Conservation (phyloP, 2,888 invertebrate genomes). For the Caenorhabditis sp. region DNA sequence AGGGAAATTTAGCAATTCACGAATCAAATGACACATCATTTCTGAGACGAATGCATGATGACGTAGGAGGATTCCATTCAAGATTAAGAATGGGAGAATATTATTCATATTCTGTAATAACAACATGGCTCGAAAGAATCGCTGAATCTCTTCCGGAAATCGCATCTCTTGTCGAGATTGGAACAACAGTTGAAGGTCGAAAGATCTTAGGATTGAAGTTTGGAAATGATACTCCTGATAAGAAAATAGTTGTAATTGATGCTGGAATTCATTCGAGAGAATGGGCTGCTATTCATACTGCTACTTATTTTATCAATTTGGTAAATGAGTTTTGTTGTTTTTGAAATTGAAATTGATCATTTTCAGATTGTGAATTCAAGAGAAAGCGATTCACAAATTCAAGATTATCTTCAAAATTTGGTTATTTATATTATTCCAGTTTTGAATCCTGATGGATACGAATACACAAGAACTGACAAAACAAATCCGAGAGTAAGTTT, state of each 20-base stretch:
- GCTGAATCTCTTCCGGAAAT: conserved; percentile 54
- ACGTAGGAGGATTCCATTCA: conserved; percentile 39
- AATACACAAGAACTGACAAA: conserved; percentile 65
- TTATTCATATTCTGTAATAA: conserved; percentile 58
- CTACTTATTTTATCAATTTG: conserved; percentile 65
- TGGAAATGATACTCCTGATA: conserved; percentile 58
- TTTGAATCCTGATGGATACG: conserved; percentile 69
- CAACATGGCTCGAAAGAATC: conserved; percentile 60
- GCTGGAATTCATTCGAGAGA: conserved; percentile 68
- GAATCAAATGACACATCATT: conserved; percentile 13
- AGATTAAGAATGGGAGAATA: conserved; percentile 62
- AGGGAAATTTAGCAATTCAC: conserved; percentile 42
- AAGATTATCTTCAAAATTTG: conserved; percentile 52
- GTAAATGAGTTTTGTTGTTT: conserved; percentile 36
- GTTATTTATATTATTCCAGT: conserved; percentile 67
- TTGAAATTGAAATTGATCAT: not conserved
- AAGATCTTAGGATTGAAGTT: conserved; percentile 65
- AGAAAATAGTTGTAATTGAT: conserved; percentile 66
- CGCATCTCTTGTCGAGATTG: conserved; percentile 59
- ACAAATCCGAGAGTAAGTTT: conserved; percentile 60
- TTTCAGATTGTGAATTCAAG: conserved; percentile 59
- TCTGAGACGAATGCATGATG: conserved; percentile 43
- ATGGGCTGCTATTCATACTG: conserved; percentile 67
- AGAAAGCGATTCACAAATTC: conserved; percentile 50
- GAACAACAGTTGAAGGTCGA: conserved; percentile 62